Evolutionary conservation across 2,113 vertebrate genomes (phyloP), one percentile per base, ranked within the genome.

Genomic region (Nerophis ophidion): DNA sequence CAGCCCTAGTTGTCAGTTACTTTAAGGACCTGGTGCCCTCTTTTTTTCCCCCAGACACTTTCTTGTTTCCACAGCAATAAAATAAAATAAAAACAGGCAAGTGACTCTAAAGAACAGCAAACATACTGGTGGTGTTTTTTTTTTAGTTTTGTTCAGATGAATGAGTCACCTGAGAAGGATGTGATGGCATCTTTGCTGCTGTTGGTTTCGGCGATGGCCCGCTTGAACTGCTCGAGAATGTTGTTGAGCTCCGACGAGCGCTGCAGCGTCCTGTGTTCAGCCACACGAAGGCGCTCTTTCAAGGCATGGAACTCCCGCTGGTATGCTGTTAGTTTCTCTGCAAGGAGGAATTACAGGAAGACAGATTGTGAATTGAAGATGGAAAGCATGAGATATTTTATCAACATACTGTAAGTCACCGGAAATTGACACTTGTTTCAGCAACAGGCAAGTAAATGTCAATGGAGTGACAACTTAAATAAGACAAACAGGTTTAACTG

Each of bases 251-350:
- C 96, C 0, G 96, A 94, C 0, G 97, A 97, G 68, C 97, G 95
- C 71, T 99, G 97, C 66, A 96, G 89, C 2, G 95, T 98, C 75
- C 96, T 84, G 61, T 96, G 95, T 73, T 99, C 97, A 2, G 97
- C 97, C 70, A 95, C 93, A 53, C 93, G 97, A 61, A 99, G 93
- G 6, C 97, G 95, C 48, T 98, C 95, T 87, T 94, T 96, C 84
- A 99, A 67, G 64, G 93, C 93, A 65, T 97, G 96, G 71, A 98
- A 99, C 82, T 99, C 97, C 74, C 94, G 90, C 75, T 98, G 96
- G 75, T 98, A 99, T 0, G 95, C 96, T 75, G 95, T 81, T 88
- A 98, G 58, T 88, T 97, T 97, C 81, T 99, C 96, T 96, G 36
- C 15, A 80, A 45, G 53, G 44, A 19, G 47, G n/a, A 59, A 61